Conservation (phyloP, 2,113 vertebrate species). For the Gymnobelideus leadbeateri region DNA sequence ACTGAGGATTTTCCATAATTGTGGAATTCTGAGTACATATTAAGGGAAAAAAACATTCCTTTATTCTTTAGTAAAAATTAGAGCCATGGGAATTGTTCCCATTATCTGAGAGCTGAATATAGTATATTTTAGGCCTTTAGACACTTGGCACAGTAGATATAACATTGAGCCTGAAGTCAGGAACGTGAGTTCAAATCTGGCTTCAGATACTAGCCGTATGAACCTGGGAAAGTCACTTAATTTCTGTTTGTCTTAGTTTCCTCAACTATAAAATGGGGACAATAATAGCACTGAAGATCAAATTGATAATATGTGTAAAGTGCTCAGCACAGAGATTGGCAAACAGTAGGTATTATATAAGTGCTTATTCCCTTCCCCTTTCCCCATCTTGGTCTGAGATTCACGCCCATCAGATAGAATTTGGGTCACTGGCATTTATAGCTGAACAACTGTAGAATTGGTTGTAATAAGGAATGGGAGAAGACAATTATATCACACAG, state of each 20-base stretch:
- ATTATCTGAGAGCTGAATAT: accelerated
- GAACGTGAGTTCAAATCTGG: background rate
- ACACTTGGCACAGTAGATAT: background rate
- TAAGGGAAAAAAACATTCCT: background rate
- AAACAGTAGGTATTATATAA: background rate
- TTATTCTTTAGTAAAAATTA: background rate
- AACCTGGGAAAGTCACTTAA: background rate
- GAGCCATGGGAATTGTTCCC: background rate
- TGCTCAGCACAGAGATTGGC: background rate
- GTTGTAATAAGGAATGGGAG: background rate
- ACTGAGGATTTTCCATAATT: background rate
- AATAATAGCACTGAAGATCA: background rate
- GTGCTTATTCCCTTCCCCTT: background rate
- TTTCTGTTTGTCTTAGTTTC: background rate
- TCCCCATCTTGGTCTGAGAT: background rate
- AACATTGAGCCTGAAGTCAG: background rate
- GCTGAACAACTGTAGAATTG: no score
- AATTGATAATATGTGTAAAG: background rate
- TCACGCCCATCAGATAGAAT: background rate
- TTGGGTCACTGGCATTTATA: background rate
- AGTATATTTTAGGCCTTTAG: background rate
- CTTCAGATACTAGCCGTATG: background rate
- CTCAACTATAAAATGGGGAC: background rate
- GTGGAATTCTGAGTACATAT: background rate
- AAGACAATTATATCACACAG: background rate